These are phyloP conservation scores for Philypnodon macrostomus DNA, from an alignment of 2,797 vertebrate genomes.

Conservation along the genomic window DNA sequence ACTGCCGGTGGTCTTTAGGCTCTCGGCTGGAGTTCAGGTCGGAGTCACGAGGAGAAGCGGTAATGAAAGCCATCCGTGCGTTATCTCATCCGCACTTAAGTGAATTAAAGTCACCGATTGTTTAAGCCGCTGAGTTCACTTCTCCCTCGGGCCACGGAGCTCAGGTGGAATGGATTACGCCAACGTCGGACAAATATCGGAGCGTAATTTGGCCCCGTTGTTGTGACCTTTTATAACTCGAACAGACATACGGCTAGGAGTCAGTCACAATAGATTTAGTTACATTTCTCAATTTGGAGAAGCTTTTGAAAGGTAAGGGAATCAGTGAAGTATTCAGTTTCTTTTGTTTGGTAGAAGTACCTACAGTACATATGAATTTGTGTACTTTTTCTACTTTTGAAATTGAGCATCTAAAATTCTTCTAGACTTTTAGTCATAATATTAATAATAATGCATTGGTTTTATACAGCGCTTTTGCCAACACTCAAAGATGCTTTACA, in stretches of 20 bases:
- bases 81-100: conserved; percentile 13
- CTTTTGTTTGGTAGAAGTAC: no score
- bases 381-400: no score
- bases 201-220: conserved; percentile 7
- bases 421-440: no score
- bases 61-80: conserved; percentile 11
- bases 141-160: conserved; percentile 2
- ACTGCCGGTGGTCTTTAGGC: conserved; percentile 14
- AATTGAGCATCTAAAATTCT: no score
- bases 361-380: no score
- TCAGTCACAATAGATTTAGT: conserved; percentile 8
- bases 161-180: conserved; percentile 18
- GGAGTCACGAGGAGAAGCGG: background rate
- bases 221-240: conserved; percentile 7
- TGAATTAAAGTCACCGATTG: conserved; percentile 25
- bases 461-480: no score
- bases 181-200: conserved; percentile 1
- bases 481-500: no score
- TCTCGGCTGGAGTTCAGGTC: conserved; percentile 10
- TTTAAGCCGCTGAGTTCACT: conserved; percentile 20
- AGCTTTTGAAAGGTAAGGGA: background rate
- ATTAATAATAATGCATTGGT: no score
- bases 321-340: no score
- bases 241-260: conserved; percentile 5
- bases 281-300: background rate